These are phyloP conservation scores for Melanotus villosus DNA, from an alignment of 2,888 invertebrate species.

Conservation along the genomic window DNA sequence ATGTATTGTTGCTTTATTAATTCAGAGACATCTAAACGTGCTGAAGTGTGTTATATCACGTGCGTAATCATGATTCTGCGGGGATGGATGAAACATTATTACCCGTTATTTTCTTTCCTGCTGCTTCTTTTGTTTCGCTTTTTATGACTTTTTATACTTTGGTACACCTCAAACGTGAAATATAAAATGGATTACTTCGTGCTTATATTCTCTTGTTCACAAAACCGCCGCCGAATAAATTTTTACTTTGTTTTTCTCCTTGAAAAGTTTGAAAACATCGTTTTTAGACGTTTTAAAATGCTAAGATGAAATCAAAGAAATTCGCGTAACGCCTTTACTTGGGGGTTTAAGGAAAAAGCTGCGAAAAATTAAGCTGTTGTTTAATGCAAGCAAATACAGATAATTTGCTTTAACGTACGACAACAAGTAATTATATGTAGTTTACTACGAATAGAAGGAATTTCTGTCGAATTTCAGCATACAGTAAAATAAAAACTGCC, in stretches of 20 bases:
- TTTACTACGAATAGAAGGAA: no score
- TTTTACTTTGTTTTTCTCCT: not conserved
- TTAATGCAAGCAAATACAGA: no score
- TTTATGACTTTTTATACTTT: constrained; percentile 39
- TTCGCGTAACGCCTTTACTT: no score
- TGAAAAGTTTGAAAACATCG: not conserved
- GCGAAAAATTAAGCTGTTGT: no score
- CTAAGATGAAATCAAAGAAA: no score
- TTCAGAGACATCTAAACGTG: constrained; percentile 40
- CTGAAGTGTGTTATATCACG: constrained; percentile 44
- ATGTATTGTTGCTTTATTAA: constrained; percentile 33
- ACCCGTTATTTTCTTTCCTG: constrained; percentile 36
- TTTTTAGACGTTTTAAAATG: no score
- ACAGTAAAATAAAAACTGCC: no score
- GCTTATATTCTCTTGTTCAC: constrained; percentile 5
- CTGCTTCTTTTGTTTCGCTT: constrained; percentile 23
- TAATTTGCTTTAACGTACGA: no score
- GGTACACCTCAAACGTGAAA: constrained; percentile 27
- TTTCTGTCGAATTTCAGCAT: no score
- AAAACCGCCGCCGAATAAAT: no score
- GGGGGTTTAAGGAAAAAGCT: no score
- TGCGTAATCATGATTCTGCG: constrained; percentile 41
- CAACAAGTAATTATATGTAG: no score
- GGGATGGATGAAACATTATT: constrained; percentile 37
- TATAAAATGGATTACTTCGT: constrained; percentile 23